A percentile compares a stretch with the other conserved stretches of the same genome.
Evolutionary conservation across 2,113 vertebrate species (phyloP).

Genomic region (Microtus ochrogaster): DNA sequence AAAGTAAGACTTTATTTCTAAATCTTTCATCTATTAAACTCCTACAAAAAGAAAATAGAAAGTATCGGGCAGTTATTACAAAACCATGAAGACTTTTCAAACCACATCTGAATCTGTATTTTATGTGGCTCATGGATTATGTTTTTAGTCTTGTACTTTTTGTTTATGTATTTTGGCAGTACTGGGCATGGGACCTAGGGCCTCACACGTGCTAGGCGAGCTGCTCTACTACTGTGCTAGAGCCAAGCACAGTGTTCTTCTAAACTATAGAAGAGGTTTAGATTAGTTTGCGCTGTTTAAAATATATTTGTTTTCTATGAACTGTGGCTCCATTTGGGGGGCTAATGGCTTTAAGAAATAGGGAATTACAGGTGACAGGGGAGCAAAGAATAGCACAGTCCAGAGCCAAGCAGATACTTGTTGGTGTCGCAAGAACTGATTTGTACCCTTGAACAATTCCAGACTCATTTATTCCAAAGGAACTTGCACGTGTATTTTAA

Average conservation of each 20-base stretch:
- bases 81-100: conserved; percentile 22
- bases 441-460: background rate
- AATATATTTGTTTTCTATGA: background rate
- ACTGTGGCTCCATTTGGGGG: conserved; percentile 15
- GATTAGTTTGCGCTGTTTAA: conserved; percentile 13
- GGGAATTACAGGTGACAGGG: background rate
- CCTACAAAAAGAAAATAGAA: conserved; percentile 37
- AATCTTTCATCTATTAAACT: conserved; percentile 27
- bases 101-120: background rate
- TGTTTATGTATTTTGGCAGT: background rate
- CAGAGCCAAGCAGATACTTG: background rate
- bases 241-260: background rate
- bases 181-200: background rate
- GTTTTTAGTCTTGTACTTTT: background rate
- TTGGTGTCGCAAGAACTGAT: background rate
- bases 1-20: conserved; percentile 37
- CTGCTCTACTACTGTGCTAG: accelerated
- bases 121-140: conserved; percentile 24
- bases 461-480: background rate
- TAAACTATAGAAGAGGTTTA: background rate
- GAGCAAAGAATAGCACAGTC: background rate
- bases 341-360: conserved; percentile 22
- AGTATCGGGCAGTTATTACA: background rate
- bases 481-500: background rate
- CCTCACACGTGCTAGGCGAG: background rate